Evolutionary conservation across 2,113 vertebrate genomes (phyloP), one percentile per base, ranked within the genome.

Genomic region (Syngnathus floridae): DNA sequence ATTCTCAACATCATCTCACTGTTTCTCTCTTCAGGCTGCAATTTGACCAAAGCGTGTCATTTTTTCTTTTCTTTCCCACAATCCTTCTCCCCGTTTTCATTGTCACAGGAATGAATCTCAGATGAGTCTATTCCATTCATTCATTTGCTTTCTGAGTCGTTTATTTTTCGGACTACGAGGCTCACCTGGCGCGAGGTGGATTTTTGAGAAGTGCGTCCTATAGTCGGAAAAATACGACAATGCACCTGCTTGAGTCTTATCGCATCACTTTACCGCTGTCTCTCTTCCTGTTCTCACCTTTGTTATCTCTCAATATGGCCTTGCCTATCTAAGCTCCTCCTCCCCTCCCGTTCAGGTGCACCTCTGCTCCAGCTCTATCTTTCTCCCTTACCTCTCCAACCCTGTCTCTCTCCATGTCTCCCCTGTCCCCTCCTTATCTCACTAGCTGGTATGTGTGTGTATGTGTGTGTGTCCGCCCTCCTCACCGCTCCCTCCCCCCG

Each of bases 361-460:
- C 76, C 73, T 75, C 73, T 72, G 58, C 73, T 82, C 73, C 61
- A 58, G 65, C 72, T 74, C 76, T 73, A 41, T 79, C 78, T 74
- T 58, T 73, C 56, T 67, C 74, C 72, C 71, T 69, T 51, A 73
- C 73, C 71, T 77, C 75, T 80, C 68, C 83, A 65, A 73, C 69
- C 76, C 69, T 84, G 83, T 87, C 79, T 80, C 74, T 79, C 69
- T 85, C 79, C 82, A 77, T 26, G 66, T 82, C 80, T 82, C 74
- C 81, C 77, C 79, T 84, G 64, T 83, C 82, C 81, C 81, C 77
- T 84, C 84, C 84, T 84, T 86, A 87, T 88, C 88, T 89, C 86
- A 88, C 88, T 84, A 82, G 87, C 48, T 67, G 81, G 81, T 86
- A 81, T 86, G 77, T 87, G 82, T 84, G 76, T 82, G 82, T 84